These are phyloP conservation scores for Verasper variegatus DNA, from an alignment of 2,113 vertebrate genomes.

Conservation along the genomic window DNA sequence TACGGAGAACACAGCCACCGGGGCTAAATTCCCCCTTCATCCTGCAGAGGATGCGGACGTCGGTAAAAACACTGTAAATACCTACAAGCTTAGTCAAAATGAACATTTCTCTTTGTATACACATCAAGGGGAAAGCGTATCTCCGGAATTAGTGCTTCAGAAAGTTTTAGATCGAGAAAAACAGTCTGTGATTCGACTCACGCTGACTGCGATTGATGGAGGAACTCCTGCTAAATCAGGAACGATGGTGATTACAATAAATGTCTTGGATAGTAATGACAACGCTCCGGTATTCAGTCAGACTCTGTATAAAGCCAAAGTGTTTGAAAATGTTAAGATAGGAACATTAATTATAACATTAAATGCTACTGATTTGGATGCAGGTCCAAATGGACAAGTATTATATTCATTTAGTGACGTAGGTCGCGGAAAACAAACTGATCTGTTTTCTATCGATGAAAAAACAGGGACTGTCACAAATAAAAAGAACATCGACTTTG, in stretches of 20 bases:
- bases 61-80: constrained; percentile 72
- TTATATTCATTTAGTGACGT: constrained; percentile 83
- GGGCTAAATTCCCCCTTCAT: constrained; percentile 60
- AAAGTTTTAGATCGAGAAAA: constrained; percentile 86
- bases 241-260: too few species aligned
- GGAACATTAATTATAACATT: constrained; percentile 82
- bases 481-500: constrained; percentile 80
- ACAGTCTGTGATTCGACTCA: constrained; percentile 79
- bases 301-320: constrained; percentile 75
- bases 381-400: constrained; percentile 84
- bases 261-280: neutral
- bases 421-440: constrained; percentile 72
- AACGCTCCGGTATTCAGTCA: constrained; percentile 73
- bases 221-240: constrained; percentile 1
- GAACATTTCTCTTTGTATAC: constrained; percentile 64
- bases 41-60: constrained; percentile 72
- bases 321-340: constrained; percentile 82
- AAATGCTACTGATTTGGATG: constrained; percentile 87
- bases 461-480: constrained; percentile 17
- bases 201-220: neutral
- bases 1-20: constrained; percentile 60
- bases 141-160: constrained; percentile 82
- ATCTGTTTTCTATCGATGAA: constrained; percentile 80
- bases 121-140: neutral
- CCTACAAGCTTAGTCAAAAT: constrained; percentile 73